Conservation (phyloP, 1,140 invertebrate species). For the Maniola jurtina region DNA sequence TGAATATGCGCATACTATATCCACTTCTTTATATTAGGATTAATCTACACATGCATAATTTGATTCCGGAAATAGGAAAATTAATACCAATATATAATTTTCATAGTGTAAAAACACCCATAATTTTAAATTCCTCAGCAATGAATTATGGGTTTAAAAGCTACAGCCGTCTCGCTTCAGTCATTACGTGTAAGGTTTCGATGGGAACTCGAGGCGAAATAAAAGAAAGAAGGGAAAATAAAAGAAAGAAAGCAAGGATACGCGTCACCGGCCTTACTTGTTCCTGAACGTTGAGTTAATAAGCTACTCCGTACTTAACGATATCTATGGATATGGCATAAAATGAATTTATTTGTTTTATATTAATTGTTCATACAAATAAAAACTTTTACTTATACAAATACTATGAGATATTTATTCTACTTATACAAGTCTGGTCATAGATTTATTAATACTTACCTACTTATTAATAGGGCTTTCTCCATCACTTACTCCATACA, state of each 20-base stretch:
- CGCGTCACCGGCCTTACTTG: constrained; percentile 31
- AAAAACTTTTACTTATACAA: not conserved
- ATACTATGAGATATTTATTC: not conserved
- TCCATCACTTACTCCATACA: no score
- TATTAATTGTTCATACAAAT: not conserved
- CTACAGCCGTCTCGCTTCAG: constrained; percentile 22
- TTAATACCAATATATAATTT: not conserved
- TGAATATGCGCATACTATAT: no score
- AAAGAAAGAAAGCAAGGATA: constrained; percentile 28
- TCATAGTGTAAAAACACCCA: not conserved
- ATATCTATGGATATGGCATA: constrained; percentile 15
- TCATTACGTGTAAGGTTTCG: constrained; percentile 33
- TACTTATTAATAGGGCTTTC: no score
- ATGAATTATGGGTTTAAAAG: constrained; percentile 2
- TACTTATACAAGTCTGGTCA: not conserved
- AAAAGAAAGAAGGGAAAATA: constrained; percentile 26
- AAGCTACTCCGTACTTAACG: not conserved
- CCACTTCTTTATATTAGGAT: no score
- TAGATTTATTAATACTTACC: no score
- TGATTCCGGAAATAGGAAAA: no score
- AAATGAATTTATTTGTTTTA: not conserved
- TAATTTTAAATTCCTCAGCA: not conserved
- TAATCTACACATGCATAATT: not conserved
- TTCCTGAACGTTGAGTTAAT: constrained; percentile 16
- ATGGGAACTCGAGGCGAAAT: constrained; percentile 34